Conservation (phyloP, 2,888 invertebrate genomes). For the Euzophera pinguis region DNA sequence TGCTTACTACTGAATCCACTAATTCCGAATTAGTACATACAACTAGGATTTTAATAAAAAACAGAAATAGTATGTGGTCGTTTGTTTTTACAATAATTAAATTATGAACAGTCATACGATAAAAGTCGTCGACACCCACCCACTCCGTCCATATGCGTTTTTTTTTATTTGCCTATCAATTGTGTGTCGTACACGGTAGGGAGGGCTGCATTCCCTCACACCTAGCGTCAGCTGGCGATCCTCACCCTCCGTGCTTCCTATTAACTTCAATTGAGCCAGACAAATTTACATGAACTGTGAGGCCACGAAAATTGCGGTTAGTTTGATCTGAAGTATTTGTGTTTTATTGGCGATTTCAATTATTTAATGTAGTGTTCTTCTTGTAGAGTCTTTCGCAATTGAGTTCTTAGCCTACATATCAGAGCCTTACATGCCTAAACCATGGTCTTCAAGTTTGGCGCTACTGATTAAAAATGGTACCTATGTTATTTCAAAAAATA, state of each 20-base stretch:
- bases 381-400: too few relatives aligned
- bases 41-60: too few relatives aligned
- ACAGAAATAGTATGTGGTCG: not conserved
- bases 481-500: too few relatives aligned
- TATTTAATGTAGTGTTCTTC: too few relatives aligned
- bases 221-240: conserved; percentile 75
- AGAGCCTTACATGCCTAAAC: too few relatives aligned
- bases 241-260: conserved; percentile 73
- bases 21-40: too few relatives aligned
- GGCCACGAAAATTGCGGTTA: conserved; percentile 40
- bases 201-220: conserved; percentile 77
- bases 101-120: conserved; percentile 14
- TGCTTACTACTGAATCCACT: too few relatives aligned
- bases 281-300: conserved; percentile 71
- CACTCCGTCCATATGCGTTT: conserved; percentile 27
- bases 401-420: too few relatives aligned
- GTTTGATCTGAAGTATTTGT: too few relatives aligned
- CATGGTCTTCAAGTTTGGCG: too few relatives aligned
- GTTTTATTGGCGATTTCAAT: too few relatives aligned
- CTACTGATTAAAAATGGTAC: too few relatives aligned
- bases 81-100: conserved; percentile 3
- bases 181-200: conserved; percentile 53
- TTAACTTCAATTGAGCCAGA: conserved; percentile 79
- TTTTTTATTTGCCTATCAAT: conserved; percentile 68
- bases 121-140: conserved; percentile 13